Evolutionary conservation across 2,797 vertebrate genomes (phyloP).

Genomic region (Pangasius macronema): DNA sequence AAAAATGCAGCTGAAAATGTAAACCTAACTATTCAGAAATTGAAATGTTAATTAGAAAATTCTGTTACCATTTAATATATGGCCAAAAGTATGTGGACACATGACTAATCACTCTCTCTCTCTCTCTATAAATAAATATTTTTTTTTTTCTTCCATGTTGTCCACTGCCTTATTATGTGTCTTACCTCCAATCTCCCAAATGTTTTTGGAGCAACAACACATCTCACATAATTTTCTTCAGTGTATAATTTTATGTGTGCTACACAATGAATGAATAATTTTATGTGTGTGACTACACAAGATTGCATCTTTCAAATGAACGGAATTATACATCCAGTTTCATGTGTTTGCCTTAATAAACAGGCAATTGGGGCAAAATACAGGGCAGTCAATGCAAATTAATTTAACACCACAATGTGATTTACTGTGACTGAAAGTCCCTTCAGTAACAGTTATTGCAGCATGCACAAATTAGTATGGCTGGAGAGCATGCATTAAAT

Average conservation of each 20-base stretch:
- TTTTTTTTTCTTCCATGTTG: background rate
- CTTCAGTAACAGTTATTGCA: background rate
- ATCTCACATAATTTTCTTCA: background rate
- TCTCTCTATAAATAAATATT: too few relatives aligned
- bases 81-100: background rate
- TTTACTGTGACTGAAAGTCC: background rate
- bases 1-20: background rate
- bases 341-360: background rate
- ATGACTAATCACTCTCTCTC: background rate
- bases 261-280: background rate
- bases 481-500: background rate
- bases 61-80: background rate
- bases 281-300: background rate
- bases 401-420: background rate
- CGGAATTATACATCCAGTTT: background rate
- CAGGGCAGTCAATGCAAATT: background rate
- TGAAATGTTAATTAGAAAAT: background rate
- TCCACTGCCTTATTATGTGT: background rate
- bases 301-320: background rate
- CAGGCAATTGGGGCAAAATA: background rate
- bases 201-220: background rate
- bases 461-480: background rate
- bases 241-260: background rate
- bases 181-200: background rate
- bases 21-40: background rate